These are phyloP conservation scores for Coenonympha arcania DNA, from an alignment of 2,888 invertebrate species.

Conservation along the genomic window DNA sequence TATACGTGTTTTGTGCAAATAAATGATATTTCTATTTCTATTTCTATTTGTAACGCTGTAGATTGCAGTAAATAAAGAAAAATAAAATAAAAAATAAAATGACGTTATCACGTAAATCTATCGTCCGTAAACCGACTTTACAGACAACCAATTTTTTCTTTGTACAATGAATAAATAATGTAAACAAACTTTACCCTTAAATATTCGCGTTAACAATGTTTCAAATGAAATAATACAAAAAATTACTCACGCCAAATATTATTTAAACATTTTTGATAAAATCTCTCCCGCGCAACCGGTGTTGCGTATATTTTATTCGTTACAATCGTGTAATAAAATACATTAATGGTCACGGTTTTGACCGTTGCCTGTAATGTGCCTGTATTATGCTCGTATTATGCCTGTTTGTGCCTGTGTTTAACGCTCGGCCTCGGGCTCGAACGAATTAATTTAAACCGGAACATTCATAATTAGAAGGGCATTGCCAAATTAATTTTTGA, in stretches of 20 bases:
- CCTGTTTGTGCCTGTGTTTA: slow-evolving; percentile 1
- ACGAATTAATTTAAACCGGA: slow-evolving; percentile 5
- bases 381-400: neutral
- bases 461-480: slow-evolving; percentile 10
- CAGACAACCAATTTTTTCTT: too few species aligned
- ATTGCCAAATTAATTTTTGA: slow-evolving; percentile 7
- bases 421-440: neutral
- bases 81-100: too few species aligned
- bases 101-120: too few species aligned
- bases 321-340: slow-evolving; percentile 11
- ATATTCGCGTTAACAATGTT: neutral
- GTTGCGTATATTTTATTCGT: slow-evolving; percentile 6
- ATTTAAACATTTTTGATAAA: slow-evolving; percentile 6
- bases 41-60: too few species aligned
- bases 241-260: neutral
- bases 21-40: too few species aligned
- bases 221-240: neutral
- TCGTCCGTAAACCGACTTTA: too few species aligned
- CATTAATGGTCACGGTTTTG: slow-evolving; percentile 7
- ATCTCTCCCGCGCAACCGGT: neutral
- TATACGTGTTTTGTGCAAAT: too few species aligned
- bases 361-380: slow-evolving; percentile 4
- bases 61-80: too few species aligned
- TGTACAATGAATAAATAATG: too few species aligned
- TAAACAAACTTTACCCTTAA: too few species aligned